Percentiles rank a stretch among this genome's conserved stretches.
Conservation (phyloP, 2,797 vertebrate genomes). For the Hippocampus kuda region DNA sequence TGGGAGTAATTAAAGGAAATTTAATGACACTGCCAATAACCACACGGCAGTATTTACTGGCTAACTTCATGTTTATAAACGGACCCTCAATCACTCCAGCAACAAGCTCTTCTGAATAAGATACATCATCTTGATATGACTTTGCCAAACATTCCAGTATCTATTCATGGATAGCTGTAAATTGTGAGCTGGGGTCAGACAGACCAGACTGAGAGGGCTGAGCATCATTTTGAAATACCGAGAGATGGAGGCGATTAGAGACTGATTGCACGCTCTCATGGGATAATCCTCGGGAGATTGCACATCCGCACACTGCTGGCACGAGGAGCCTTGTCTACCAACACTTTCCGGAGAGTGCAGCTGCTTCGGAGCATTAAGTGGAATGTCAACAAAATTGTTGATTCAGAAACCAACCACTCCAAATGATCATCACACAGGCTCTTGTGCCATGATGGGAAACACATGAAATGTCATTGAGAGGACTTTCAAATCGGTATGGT, state of each 20-base stretch:
- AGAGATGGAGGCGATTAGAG: conserved; percentile 33
- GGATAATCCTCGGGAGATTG: conserved; percentile 39
- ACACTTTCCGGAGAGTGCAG: conserved; percentile 35
- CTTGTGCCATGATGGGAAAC: background rate
- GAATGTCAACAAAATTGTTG: conserved; percentile 1
- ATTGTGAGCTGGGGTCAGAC: conserved; percentile 8
- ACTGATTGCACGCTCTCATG: conserved; percentile 36
- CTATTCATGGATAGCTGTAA: conserved; percentile 3
- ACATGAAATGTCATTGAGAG: background rate
- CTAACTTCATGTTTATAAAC: conserved; percentile 24
- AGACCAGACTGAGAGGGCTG: conserved; percentile 12
- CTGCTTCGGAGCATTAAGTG: conserved; percentile 27
- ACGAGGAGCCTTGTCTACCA: conserved; percentile 29
- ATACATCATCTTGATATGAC: conserved; percentile 30
- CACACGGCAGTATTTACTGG: background rate
- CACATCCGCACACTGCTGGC: conserved; percentile 18
- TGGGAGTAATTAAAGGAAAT: background rate
- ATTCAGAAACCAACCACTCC: conserved; percentile 1
- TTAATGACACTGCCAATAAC: background rate
- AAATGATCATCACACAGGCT: background rate
- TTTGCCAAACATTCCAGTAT: conserved; percentile 21
- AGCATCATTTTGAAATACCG: conserved; percentile 24
- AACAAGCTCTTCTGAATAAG: conserved; percentile 7
- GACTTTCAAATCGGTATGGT: background rate
- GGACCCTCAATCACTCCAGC: conserved; percentile 16